Evolutionary conservation across 2,797 vertebrate species (phyloP), one percentile per base, ranked within the genome.

Genomic region (Pogoniulus pusillus): DNA sequence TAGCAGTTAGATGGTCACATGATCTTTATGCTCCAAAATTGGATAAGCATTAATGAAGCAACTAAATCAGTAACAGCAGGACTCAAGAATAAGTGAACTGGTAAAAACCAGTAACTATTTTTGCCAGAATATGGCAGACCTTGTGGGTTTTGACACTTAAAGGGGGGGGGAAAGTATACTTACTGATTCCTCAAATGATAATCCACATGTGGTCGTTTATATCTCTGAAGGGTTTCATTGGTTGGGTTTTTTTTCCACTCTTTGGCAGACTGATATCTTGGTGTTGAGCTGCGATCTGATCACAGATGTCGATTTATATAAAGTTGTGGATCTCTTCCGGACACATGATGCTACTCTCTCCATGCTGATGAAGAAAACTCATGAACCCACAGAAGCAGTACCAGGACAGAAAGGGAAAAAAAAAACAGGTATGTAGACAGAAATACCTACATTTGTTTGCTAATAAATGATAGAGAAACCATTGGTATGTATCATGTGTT

Each of bases 331-430:
- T 94, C 97, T 99, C 66, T 99, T 99, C 93, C 98, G 99, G 74
- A 98, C 98, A 47, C 98, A 99, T 86, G 98, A 98, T 83, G 99
- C 99, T 91, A 98, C 99, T 13, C 97, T 99, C n/a, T 98, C 99
- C 65, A 99, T 99, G 99, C 93, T 99, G 80, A 99, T 99, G 99
- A 98, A 98, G 97, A 99, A 98, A 97, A 97, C 97, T 69, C 98
- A 98, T 57, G 98, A 99, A 79, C 98, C 98, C 90, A 97, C 97
- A 63, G 98, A 99, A 96, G 98, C 97, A 0, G 98, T 98, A 85
- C 99, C 99, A 4, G 99, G 99, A 79, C 99, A 99, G 97, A 99
- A 99, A 96, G 99, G 98, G 77, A 99, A 99, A 96, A 99, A 99
- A 96, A 99, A 98, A 89, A 87, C 98, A 92, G 99, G 99, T 99